Evolutionary conservation across 35 echinoderm and acorn worm species (phyloP).

Genomic region (Apostichopus japonicus): DNA sequence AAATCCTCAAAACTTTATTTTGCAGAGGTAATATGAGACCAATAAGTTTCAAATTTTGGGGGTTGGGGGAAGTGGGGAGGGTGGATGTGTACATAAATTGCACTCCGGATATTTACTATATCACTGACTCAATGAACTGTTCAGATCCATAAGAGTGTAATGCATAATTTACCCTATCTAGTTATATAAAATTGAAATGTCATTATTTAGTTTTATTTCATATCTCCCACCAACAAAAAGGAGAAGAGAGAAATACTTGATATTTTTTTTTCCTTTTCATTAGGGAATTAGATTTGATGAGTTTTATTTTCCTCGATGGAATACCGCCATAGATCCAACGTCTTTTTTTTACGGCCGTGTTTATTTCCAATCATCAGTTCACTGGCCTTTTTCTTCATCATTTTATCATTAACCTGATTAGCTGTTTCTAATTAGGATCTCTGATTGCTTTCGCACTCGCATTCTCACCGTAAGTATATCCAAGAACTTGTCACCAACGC

Average conservation of each 20-base stretch:
- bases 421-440: background rate
- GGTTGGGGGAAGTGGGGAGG: too few relatives aligned
- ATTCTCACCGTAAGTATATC: background rate
- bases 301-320: background rate
- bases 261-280: background rate
- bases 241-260: background rate
- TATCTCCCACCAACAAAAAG: too few relatives aligned
- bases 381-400: conserved; percentile 14
- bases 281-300: background rate
- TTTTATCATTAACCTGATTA: conserved; percentile 43
- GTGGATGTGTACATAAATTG: too few relatives aligned
- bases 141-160: too few relatives aligned
- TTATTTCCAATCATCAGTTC: conserved; percentile 4
- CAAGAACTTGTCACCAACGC: background rate
- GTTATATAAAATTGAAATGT: too few relatives aligned
- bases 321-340: background rate
- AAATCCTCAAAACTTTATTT: too few relatives aligned
- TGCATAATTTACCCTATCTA: too few relatives aligned
- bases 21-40: too few relatives aligned
- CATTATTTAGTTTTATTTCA: too few relatives aligned
- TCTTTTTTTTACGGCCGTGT: background rate
- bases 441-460: background rate
- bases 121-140: too few relatives aligned
- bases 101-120: too few relatives aligned
- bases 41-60: too few relatives aligned